Base-by-base conservation (phyloP, 2,797 vertebrate genomes). In the Phataginus tricuspis region DNA sequence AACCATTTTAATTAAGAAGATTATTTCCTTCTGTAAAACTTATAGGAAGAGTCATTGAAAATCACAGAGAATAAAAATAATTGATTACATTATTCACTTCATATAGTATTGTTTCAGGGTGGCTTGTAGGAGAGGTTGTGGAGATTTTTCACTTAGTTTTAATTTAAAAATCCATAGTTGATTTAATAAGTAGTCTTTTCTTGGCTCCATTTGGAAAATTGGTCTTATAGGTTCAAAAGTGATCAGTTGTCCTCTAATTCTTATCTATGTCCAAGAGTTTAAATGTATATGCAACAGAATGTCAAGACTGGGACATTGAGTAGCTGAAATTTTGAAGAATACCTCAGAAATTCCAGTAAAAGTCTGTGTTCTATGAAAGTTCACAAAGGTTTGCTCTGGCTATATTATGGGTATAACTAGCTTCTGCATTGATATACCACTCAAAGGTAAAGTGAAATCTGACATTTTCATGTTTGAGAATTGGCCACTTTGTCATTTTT, bases 401-500 rank as follows among this genome's bases (percentile, higher is more conserved):
- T 82, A 23, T n/a, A 13, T 80, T 68, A 57, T 31, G 61, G 55
- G 63, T 34, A 29, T 55, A 59, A 21, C 16, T 66, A 77, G 68
- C 55, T 86, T 83, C 18, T 83, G 55, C n/a, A 86, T 25, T 49
- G 27, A 51, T 15, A 19, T 16, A 25, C 21, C 25, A 83, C 55
- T 93, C 29, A 72, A 78, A 94, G 68, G n/a, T 31, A 78, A 77
- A 72, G 74, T 77, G n/a, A 95, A 92, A 72, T 15, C 10, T 83
- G 42, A 19, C 31, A 31, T 72, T 97, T 78, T 82, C 34, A 55
- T 68, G 19, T 92, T 61, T 72, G 71, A 79, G 7, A 90, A 72
- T 51, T 92, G 49, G 37, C 23, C 8, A 85, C 13, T 5, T 84
- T 61, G 14, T 84, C 77, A 83, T 78, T 95, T 95, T 91, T 39